These are phyloP conservation scores for Galerucella nymphaeae DNA, from an alignment of 2,888 invertebrate species.

Conservation along the genomic window DNA sequence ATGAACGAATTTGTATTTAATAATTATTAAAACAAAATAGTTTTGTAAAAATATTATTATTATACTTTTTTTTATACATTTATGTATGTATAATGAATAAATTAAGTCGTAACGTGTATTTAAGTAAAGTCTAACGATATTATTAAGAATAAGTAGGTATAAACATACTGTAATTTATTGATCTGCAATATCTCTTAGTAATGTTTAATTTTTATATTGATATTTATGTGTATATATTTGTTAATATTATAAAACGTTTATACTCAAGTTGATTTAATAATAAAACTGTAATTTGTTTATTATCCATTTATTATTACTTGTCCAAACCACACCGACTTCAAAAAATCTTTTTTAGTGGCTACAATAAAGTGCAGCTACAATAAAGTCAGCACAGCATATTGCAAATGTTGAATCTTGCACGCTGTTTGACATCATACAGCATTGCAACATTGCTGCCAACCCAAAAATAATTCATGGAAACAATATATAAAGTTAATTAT, in stretches of 20 bases:
- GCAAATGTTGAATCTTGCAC: too few relatives aligned
- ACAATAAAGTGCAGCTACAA: too few relatives aligned
- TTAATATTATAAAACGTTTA: constrained; percentile 10
- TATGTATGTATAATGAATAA: not conserved
- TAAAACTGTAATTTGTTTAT: not conserved
- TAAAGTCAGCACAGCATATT: too few relatives aligned
- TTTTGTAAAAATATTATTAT: constrained; percentile 5
- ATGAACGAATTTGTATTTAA: constrained; percentile 74
- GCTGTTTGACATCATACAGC: too few relatives aligned
- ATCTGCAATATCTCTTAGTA: not conserved
- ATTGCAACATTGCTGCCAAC: too few relatives aligned
- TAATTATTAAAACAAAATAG: not conserved
- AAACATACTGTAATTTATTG: not conserved
- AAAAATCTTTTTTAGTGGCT: too few relatives aligned
- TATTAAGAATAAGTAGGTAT: not conserved
- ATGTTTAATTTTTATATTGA: not conserved
- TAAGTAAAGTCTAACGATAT: not conserved
- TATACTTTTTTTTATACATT: not conserved
- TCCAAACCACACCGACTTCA: too few relatives aligned
- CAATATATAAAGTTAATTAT: too few relatives aligned
- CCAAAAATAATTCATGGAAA: too few relatives aligned
- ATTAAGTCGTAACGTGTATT: too few relatives aligned
- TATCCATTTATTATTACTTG: not conserved
- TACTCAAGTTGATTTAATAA: constrained; percentile 6
- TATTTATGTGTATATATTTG: constrained; percentile 15